These are phyloP conservation scores for Spinus olivaceus DNA, from an alignment of 2,797 vertebrate genomes.

Conservation along the genomic window DNA sequence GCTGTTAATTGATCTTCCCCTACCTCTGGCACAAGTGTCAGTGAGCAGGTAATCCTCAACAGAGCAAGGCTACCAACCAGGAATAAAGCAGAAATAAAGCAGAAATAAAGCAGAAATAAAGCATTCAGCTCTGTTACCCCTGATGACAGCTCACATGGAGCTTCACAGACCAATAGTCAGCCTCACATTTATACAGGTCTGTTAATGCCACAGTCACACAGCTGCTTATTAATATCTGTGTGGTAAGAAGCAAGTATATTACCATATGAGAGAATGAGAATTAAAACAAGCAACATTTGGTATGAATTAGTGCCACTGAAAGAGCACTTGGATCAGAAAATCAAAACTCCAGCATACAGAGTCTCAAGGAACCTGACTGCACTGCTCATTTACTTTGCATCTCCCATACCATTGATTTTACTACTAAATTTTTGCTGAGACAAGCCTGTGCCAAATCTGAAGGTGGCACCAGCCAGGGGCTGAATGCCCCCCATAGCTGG, in stretches of 20 bases:
- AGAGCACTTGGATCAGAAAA: background rate
- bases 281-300: background rate
- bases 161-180: background rate
- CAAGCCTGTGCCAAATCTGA: background rate
- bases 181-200: background rate
- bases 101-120: background rate
- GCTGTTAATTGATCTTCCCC: background rate
- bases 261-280: accelerated
- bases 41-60: background rate
- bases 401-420: background rate
- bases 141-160: background rate
- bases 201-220: background rate
- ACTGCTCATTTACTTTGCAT: background rate
- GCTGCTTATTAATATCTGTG: background rate
- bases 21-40: background rate
- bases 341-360: background rate
- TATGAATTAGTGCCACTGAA: background rate
- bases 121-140: background rate
- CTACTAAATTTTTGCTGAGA: background rate
- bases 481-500: background rate
- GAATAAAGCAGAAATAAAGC: background rate
- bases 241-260: background rate
- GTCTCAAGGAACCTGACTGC: background rate
- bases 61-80: background rate
- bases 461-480: background rate